A percentile compares a stretch with the other conserved stretches of the same genome.
These are phyloP conservation scores for Drosophila quinaria DNA, from an alignment of 2,888 invertebrate species.

Conservation along the genomic window DNA sequence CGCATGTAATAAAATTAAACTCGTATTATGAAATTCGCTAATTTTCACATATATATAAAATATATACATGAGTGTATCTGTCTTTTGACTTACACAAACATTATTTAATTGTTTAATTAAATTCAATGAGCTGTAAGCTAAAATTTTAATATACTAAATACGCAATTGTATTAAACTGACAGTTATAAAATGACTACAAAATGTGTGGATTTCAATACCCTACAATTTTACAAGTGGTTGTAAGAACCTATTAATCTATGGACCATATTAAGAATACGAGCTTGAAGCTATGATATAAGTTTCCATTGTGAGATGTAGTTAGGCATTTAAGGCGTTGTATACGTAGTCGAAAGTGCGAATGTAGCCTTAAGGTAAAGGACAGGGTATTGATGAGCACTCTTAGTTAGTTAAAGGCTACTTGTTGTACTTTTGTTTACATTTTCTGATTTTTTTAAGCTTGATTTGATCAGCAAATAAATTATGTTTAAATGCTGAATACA, in stretches of 20 bases:
- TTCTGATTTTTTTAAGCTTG: slow-evolving; percentile 32
- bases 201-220: slow-evolving; percentile 9
- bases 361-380: not conserved
- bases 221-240: not conserved
- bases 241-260: not conserved
- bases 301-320: no score
- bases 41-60: slow-evolving; percentile 31
- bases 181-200: slow-evolving; percentile 13
- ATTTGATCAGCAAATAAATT: slow-evolving; percentile 57
- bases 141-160: slow-evolving; percentile 39
- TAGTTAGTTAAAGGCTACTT: not conserved
- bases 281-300: no score
- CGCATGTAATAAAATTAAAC: slow-evolving; percentile 55
- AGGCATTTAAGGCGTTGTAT: no score
- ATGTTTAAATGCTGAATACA: slow-evolving; percentile 23
- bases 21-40: slow-evolving; percentile 44
- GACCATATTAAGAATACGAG: not conserved
- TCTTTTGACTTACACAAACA: slow-evolving; percentile 21
- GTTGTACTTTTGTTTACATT: slow-evolving; percentile 20
- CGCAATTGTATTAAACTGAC: slow-evolving; percentile 26
- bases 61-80: slow-evolving; percentile 9
- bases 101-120: slow-evolving; percentile 62
- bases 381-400: slow-evolving; percentile 1
- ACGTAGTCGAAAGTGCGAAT: not conserved
- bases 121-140: slow-evolving; percentile 60